A percentile compares a stretch with the other conserved stretches of the same genome.
phyloP scores from a whole-genome alignment of 2,113 vertebrate species.

The Ciconia stormi region DNA sequence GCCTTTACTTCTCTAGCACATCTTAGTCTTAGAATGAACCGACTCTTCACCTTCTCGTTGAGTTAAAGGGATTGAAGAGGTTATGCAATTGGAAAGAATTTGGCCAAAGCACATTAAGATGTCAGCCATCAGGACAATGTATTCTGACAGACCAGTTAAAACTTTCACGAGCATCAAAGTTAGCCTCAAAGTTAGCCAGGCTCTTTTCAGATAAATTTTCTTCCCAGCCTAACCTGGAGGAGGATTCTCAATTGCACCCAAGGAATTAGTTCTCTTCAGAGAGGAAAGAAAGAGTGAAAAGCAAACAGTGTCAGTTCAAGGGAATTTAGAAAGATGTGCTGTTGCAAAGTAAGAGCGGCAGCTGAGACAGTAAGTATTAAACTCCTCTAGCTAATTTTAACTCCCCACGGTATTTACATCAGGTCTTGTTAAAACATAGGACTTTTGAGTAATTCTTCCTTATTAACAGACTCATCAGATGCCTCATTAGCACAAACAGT shows the following conservation, averaged over 20 bases:
- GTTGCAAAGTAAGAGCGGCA: not conserved
- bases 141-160: not conserved
- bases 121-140: not conserved
- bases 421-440: not conserved
- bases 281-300: not conserved
- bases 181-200: not conserved
- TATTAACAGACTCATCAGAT: not conserved
- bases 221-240: not conserved
- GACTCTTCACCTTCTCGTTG: not conserved
- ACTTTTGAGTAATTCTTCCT: not conserved
- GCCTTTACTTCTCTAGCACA: not conserved
- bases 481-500: not conserved
- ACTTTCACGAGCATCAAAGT: fast-evolving
- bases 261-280: not conserved
- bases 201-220: not conserved
- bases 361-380: not conserved
- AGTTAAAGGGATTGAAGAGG: not conserved
- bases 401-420: not conserved
- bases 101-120: not conserved
- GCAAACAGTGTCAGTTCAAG: not conserved
- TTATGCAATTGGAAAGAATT: not conserved
- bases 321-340: not conserved
- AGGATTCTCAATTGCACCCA: not conserved
- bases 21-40: not conserved
- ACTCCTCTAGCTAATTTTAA: not conserved